Evolutionary conservation across 1,140 invertebrate species (phyloP).

Genomic region (Thrips palmi): DNA sequence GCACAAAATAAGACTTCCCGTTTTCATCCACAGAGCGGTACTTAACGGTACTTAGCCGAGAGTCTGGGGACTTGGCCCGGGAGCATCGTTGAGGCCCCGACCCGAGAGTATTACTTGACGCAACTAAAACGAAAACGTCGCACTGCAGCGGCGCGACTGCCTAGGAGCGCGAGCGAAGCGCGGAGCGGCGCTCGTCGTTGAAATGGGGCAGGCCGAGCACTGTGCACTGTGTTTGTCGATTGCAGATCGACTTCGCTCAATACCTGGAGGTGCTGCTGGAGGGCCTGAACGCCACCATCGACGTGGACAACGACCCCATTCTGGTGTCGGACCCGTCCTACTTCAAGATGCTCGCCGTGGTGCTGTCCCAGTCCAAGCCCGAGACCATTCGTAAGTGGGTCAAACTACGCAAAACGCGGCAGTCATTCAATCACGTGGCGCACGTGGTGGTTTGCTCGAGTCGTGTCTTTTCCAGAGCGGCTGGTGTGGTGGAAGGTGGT

Average conservation of each 20-base stretch:
- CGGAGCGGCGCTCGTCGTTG: too few species aligned
- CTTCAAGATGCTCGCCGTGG: slow-evolving; percentile 12
- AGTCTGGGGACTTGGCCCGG: too few species aligned
- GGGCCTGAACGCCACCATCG: slow-evolving; percentile 10
- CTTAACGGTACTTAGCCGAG: too few species aligned
- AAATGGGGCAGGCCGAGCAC: too few species aligned
- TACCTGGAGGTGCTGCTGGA: slow-evolving; percentile 14
- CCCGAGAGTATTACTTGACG: too few species aligned
- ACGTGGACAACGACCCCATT: slow-evolving; percentile 11
- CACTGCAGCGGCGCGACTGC: too few species aligned
- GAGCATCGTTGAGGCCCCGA: too few species aligned
- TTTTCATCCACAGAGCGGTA: too few species aligned
- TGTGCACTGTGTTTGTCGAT: not conserved
- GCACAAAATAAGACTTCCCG: too few species aligned
- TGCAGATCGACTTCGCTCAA: slow-evolving; percentile 16
- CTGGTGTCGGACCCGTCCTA: slow-evolving; percentile 12
- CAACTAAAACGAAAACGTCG: too few species aligned
- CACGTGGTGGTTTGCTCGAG: not conserved
- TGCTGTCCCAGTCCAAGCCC: slow-evolving; percentile 9
- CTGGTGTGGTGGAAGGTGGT: slow-evolving; percentile 16
- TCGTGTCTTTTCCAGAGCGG: slow-evolving; percentile 14
- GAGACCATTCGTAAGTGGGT: slow-evolving; percentile 14
- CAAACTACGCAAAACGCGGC: not conserved
- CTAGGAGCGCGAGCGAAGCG: too few species aligned
- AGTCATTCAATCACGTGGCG: not conserved